Percentiles rank a stretch among this genome's conserved stretches.
Evolutionary conservation across 1,140 invertebrate genomes (phyloP).

Genomic region (Drosophila repletoides): DNA sequence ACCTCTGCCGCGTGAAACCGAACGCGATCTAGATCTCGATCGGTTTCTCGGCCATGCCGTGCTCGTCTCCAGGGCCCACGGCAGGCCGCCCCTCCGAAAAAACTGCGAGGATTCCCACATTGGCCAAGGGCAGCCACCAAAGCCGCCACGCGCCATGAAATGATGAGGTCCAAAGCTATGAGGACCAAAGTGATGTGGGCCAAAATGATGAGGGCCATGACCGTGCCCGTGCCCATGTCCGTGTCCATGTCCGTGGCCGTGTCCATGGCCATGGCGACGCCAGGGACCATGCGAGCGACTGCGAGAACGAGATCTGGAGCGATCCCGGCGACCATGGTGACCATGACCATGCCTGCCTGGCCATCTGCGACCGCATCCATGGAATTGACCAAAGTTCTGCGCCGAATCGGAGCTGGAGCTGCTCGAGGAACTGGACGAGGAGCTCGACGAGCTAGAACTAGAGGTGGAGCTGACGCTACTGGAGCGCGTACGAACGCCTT

Average conservation of each 20-base stretch:
- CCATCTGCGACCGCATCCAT: conserved; percentile 37
- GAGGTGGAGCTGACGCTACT: conserved; percentile 39
- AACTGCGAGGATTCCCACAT: conserved; percentile 43
- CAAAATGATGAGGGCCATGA: conserved; percentile 21
- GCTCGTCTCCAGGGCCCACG: conserved; percentile 43
- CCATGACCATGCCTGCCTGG: conserved; percentile 1
- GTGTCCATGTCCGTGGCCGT: conserved; percentile 14
- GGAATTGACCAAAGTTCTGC: background rate
- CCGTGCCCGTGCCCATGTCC: conserved; percentile 19
- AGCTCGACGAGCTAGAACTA: conserved; percentile 33
- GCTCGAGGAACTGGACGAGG: conserved; percentile 26
- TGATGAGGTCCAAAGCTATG: conserved; percentile 27
- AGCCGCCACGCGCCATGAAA: conserved; percentile 12
- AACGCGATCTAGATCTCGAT: conserved; percentile 40
- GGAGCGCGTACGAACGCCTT: conserved; percentile 35
- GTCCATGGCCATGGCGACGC: conserved; percentile 21
- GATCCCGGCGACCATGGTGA: conserved; percentile 15
- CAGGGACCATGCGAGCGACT: conserved; percentile 28
- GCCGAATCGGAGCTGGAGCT: conserved; percentile 23
- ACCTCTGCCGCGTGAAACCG: background rate
- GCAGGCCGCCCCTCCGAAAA: conserved; percentile 63
- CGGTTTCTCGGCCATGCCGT: conserved; percentile 29
- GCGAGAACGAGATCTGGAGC: conserved; percentile 23
- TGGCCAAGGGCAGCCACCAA: conserved; percentile 17
- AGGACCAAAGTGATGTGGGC: conserved; percentile 23